Evolutionary conservation across 2,888 invertebrate species (phyloP), one percentile per base, ranked within the genome.

Genomic region (Dasysyrphus tricinctus): DNA sequence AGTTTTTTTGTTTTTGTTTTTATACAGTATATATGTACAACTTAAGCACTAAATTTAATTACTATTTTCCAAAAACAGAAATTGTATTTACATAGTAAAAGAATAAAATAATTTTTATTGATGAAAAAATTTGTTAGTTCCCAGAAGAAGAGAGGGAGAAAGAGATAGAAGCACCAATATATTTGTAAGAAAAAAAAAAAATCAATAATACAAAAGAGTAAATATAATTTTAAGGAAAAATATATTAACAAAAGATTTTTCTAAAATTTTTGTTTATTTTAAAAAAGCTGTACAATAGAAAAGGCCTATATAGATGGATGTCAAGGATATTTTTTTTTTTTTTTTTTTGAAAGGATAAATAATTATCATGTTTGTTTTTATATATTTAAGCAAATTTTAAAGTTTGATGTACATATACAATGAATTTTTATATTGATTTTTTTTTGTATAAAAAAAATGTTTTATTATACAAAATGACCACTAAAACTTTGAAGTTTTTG

Each of bases 341-440:
- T 59, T 32, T 69, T 77, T 42, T 24, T 24, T 24, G 24, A 24
- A 59, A 59, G 65, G 57, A 37, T 70, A 65, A 59, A 72, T 29
- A 75, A 83, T 42, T 65, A 72, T 69, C 51, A 81, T 82, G 57
- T 78, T 61, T 70, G 14, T 54, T 77, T 34, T 81, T 37, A 54
- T 39, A 77, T 47, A 75, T 80, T 61, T 75, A 81, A 85, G 81
- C 82, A 82, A 77, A 39, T 88, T 83, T 77, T 70, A 54, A 76
- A 80, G 79, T 56, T 86, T 87, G 89, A 89, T 89, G 86, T 89
- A 89, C 89, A 89, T 86, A 86, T 86, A 86, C 86, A 86, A 86
- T 86, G 86, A 86, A 44, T 70, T 59, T 49, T 72, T 72, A 57
- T 24, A 61, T 77, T 39, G 29, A 39, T 59, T 57, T 63, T 69